These are phyloP conservation scores for Thalassophryne amazonica DNA, from an alignment of 2,797 vertebrate genomes.

Conservation along the genomic window DNA sequence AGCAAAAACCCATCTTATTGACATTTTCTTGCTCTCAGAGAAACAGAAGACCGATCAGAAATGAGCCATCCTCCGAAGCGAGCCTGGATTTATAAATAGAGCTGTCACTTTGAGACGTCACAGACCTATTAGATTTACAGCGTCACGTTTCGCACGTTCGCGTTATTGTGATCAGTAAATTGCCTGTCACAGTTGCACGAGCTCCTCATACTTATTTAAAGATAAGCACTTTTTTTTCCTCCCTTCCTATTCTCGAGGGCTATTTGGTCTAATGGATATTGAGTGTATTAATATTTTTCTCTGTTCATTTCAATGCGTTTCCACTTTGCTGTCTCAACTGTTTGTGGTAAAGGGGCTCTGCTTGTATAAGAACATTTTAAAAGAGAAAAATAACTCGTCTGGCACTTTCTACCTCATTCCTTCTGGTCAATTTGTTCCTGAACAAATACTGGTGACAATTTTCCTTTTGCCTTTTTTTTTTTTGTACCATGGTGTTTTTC, in stretches of 20 bases:
- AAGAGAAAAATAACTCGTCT: neutral
- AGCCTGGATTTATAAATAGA: constrained; percentile 50
- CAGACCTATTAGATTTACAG: constrained; percentile 36
- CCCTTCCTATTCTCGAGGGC: constrained; percentile 24
- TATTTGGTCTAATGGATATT: constrained; percentile 40
- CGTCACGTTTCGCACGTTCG: constrained; percentile 52
- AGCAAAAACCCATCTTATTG: constrained; percentile 46
- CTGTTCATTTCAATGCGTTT: constrained; percentile 10
- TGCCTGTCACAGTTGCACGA: constrained; percentile 56
- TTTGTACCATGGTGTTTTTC: no score
- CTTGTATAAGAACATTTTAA: neutral
- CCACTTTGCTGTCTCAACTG: constrained; percentile 32
- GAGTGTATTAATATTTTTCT: constrained; percentile 35
- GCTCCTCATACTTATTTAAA: constrained; percentile 55
- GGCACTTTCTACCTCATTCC: no score
- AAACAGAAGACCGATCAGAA: constrained; percentile 57
- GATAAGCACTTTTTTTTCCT: constrained; percentile 53
- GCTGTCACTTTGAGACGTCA: constrained; percentile 50
- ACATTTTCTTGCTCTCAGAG: constrained; percentile 38
- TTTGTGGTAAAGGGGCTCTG: constrained; percentile 11
- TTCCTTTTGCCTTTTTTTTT: no score
- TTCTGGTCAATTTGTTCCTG: no score
- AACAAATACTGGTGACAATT: no score
- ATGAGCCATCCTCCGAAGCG: constrained; percentile 21
- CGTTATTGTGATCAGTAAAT: constrained; percentile 50